These are phyloP conservation scores for Anarhynchus alexandrinus DNA, from an alignment of 2,113 vertebrate species.

Conservation along the genomic window DNA sequence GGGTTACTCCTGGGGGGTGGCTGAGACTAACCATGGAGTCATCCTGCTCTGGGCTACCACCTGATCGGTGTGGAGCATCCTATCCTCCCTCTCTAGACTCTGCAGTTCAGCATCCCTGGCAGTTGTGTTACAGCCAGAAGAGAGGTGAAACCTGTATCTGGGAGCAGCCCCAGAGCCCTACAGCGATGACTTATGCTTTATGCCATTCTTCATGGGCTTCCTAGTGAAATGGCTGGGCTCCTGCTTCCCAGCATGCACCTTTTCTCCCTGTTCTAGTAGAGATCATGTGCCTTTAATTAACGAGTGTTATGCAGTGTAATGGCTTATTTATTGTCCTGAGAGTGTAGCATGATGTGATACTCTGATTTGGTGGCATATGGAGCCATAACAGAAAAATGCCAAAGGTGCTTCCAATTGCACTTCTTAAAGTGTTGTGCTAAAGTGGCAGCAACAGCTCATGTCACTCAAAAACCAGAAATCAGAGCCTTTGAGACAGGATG, in stretches of 20 bases:
- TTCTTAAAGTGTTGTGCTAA: background rate
- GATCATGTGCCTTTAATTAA: slow-evolving; percentile 9
- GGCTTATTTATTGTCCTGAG: background rate
- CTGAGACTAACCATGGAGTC: background rate
- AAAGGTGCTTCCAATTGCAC: background rate
- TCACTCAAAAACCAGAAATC: background rate
- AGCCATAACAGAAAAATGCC: background rate
- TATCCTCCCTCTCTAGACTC: background rate
- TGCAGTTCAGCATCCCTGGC: background rate
- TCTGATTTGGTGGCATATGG: background rate
- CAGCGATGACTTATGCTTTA: background rate
- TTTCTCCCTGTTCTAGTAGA: background rate
- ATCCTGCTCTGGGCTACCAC: background rate
- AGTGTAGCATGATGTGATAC: background rate
- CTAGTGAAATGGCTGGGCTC: background rate
- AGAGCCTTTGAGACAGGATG: background rate
- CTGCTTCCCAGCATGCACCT: background rate
- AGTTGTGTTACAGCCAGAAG: background rate
- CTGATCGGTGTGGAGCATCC: background rate
- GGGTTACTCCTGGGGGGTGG: background rate
- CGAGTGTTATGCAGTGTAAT: background rate
- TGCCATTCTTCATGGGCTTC: background rate
- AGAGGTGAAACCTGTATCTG: background rate
- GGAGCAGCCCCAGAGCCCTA: background rate
- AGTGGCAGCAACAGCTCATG: background rate